Evolutionary conservation across 2,888 invertebrate genomes (phyloP).

Genomic region (Ellobium chinense): DNA sequence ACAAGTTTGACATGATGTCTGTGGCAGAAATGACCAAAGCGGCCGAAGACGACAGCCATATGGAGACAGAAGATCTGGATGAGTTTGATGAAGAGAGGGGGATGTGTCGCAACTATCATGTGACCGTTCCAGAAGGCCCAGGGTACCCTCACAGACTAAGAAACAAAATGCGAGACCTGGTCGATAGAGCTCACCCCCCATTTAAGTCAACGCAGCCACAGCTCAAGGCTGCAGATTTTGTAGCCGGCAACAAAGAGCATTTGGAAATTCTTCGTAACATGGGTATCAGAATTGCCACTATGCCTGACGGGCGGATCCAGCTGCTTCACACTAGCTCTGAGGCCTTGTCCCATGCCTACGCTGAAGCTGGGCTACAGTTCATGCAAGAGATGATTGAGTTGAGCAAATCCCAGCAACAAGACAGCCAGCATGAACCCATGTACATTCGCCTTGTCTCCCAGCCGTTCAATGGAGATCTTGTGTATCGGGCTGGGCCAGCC

Average conservation of each 20-base stretch:
- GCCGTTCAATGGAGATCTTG: constrained; percentile 80
- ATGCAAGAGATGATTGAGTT: constrained; percentile 98
- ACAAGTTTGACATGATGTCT: constrained; percentile 46
- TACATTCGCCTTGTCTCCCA: constrained; percentile 81
- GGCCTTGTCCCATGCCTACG: constrained; percentile 92
- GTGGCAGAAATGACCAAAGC: constrained; percentile 45
- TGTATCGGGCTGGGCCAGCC: constrained; percentile 90
- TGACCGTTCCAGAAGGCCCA: constrained; percentile 82
- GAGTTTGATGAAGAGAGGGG: constrained; percentile 80
- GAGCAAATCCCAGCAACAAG: constrained; percentile 83
- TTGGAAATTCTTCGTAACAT: constrained; percentile 91
- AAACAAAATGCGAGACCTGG: constrained; percentile 90
- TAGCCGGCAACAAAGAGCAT: constrained; percentile 92
- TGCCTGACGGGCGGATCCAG: constrained; percentile 94
- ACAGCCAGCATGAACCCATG: constrained; percentile 75
- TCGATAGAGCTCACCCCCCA: constrained; percentile 89
- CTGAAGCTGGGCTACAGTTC: constrained; percentile 94
- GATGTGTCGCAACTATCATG: constrained; percentile 91
- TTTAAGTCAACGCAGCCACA: constrained; percentile 50
- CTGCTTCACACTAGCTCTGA: constrained; percentile 89
- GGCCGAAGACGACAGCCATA: constrained; percentile 31
- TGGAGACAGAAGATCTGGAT: background rate
- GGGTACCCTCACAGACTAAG: constrained; percentile 86
- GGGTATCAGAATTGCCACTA: constrained; percentile 94
- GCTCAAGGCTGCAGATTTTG: constrained; percentile 80